A percentile compares a stretch with the other conserved stretches of the same genome.
Conservation (phyloP, 2,113 vertebrate species). For the Urocynchramus pylzowi region DNA sequence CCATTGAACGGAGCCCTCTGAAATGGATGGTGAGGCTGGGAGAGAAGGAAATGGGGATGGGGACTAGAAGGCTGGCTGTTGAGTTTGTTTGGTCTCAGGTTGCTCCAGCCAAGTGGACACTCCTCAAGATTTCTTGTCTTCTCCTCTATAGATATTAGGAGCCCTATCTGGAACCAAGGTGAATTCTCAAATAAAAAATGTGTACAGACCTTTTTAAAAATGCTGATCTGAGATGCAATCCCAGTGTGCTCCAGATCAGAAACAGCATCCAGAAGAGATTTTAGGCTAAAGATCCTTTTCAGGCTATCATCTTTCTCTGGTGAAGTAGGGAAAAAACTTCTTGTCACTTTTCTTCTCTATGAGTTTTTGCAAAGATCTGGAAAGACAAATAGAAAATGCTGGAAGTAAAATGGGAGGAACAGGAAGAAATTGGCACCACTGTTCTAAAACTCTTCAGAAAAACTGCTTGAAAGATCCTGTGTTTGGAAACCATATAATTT, state of each 20-base stretch:
- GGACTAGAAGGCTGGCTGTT: neutral
- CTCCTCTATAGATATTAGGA: neutral
- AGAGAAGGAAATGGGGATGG: neutral
- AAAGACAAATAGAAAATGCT: neutral
- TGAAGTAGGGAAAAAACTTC: neutral
- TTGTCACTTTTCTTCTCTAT: neutral
- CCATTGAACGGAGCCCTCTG: accelerated
- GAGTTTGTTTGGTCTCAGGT: neutral
- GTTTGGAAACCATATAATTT: neutral
- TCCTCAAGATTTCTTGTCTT: neutral
- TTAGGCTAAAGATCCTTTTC: neutral
- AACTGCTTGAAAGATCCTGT: neutral
- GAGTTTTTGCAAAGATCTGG: neutral
- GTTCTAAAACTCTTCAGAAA: neutral
- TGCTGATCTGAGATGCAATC: neutral
- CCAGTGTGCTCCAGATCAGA: neutral
- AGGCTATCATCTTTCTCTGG: neutral
- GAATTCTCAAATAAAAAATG: neutral
- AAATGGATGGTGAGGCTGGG: neutral
- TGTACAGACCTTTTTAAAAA: neutral
- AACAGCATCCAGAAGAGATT: neutral
- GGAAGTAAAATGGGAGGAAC: neutral
- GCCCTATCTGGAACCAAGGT: neutral
- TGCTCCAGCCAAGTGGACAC: neutral
- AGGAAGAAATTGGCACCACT: neutral